Base-by-base conservation (phyloP, 1,140 invertebrate genomes). In the Platyscapa corneri region DNA sequence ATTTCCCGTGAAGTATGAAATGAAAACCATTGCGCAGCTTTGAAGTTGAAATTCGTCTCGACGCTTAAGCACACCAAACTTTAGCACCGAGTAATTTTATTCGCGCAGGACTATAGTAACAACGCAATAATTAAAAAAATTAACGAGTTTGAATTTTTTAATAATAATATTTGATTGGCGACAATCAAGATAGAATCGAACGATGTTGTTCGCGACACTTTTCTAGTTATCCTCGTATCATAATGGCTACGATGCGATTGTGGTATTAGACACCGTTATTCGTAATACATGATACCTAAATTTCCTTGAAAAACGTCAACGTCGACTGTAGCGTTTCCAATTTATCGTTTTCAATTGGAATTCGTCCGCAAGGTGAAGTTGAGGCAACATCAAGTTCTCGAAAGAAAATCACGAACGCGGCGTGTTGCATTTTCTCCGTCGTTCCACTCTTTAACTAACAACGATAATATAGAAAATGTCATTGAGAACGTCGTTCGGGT, bases 281-380 rank as follows among this genome's bases (percentile, higher is more conserved):
- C 67, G 67, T 37, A 70, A 70, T 70, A 70, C 67, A 37, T 37
- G 67, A 70, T 37, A 18, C 67, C 20, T 70, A 37, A 37, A 18
- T 70, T 70, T 37, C 67, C 32, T 70, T 70, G 67, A 70, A 70
- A 70, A 70, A 70, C 67, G 16, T 39, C 23, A 70, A 70, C 67
- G 16, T 39, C 23, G 67, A 37, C 67, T 37, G 12, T 67, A 37
- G 34, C 18, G 18, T 37, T 70, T 70, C 67, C 18, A 70, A 32
- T 37, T 70, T 70, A 70, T 70, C 67, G 16, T 70, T 34, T 20
- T 70, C 67, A 7, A 70, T 8, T 37, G 67, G 67, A 70, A 70
- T 70, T 70, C 20, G 32, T 37, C 18, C 37, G 67, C 14, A 70
- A 37, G 67, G 32, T 70, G 67, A 34, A 23, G 34, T 27, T 60